Evolutionary conservation across 2,113 vertebrate genomes (phyloP).

Genomic region (Seriola rivoliana): DNA sequence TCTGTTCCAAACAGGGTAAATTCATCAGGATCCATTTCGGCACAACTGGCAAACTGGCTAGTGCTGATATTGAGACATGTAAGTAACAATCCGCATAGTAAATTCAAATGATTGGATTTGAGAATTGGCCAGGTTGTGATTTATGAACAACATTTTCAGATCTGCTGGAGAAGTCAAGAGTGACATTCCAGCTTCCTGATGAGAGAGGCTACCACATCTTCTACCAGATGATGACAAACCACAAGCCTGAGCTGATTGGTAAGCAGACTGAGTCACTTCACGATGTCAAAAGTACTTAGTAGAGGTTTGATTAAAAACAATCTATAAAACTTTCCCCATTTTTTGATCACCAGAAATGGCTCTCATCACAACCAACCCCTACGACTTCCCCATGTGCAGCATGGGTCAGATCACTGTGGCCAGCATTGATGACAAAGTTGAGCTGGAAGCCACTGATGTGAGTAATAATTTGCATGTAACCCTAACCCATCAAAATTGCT

Average conservation of each 20-base stretch:
- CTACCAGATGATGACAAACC: constrained; percentile 79
- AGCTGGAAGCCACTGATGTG: constrained; percentile 77
- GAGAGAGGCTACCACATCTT: constrained; percentile 80
- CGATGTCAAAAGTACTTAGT: no score
- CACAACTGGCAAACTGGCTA: constrained; percentile 73
- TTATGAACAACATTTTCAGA: constrained; percentile 51
- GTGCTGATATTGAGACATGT: constrained; percentile 80
- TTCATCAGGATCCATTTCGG: constrained; percentile 78
- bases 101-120: not conserved
- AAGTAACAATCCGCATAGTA: constrained; percentile 22
- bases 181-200: constrained; percentile 74
- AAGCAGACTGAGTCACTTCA: not conserved
- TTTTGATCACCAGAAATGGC: constrained; percentile 42
- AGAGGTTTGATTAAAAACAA: no score
- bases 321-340: no score
- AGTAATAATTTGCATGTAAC: constrained; percentile 14
- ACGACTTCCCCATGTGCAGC: constrained; percentile 74
- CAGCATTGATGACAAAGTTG: constrained; percentile 77
- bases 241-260: constrained; percentile 74
- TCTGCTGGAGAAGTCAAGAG: constrained; percentile 80
- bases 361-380: constrained; percentile 76
- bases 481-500: no score
- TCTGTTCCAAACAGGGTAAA: constrained; percentile 72
- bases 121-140: constrained; percentile 1
- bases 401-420: constrained; percentile 74